These are phyloP conservation scores for Melanerpes formicivorus DNA, from an alignment of 2,113 vertebrate genomes.

Conservation along the genomic window DNA sequence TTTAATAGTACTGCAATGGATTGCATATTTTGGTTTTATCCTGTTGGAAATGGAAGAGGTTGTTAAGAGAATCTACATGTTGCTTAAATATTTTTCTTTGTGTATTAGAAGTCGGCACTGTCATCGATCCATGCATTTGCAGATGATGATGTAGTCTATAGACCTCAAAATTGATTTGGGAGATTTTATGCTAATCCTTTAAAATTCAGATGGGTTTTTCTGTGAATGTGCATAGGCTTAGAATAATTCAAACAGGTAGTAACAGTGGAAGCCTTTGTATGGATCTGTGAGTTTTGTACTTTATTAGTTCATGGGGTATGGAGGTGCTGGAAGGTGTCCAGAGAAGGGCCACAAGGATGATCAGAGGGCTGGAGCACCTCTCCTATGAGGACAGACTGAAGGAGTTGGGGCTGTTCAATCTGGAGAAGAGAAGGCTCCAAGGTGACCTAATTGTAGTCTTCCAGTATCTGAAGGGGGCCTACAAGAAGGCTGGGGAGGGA, in stretches of 20 bases:
- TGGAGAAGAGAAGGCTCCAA: too few relatives aligned
- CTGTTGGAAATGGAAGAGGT: background rate
- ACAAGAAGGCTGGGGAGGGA: too few relatives aligned
- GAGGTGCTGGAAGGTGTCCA: too few relatives aligned
- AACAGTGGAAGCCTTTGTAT: background rate
- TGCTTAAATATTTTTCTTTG: background rate
- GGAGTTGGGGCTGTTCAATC: too few relatives aligned
- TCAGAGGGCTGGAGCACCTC: too few relatives aligned
- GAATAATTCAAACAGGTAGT: background rate
- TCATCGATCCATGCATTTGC: background rate
- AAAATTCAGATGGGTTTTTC: background rate
- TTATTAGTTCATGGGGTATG: background rate
- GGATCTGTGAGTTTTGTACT: background rate
- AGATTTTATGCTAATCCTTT: background rate
- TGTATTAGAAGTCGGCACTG: background rate
- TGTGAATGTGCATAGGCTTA: background rate
- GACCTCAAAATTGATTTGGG: background rate
- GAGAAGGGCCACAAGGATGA: too few relatives aligned
- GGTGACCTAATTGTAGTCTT: too few relatives aligned
- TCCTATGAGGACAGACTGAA: too few relatives aligned
- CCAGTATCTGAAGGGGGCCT: too few relatives aligned
- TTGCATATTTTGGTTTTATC: background rate
- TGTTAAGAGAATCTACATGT: background rate
- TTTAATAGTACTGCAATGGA: background rate
- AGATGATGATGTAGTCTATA: background rate